Evolutionary conservation across 1,140 invertebrate species (phyloP), one percentile per base, ranked within the genome.

Genomic region (Harlomillsia oculata): DNA sequence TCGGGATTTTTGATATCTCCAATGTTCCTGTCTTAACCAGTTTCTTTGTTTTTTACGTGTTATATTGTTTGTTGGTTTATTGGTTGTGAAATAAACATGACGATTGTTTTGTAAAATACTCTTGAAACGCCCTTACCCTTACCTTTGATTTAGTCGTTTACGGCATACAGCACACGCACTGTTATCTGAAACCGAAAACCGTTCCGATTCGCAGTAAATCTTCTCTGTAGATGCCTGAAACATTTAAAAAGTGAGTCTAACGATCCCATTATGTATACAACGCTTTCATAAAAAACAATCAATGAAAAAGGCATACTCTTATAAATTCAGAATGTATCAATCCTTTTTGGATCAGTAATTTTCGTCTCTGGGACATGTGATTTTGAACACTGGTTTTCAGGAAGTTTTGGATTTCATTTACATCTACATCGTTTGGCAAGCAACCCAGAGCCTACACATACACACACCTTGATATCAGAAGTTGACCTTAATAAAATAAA

Each of bases 141-240:
- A 86, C 85, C 83, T 90, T 72, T 89, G 85, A 70, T 88, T 90
- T 21, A 97, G 94, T 56, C 86, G 76, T 69, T 95, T 96, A 67
- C 87, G 89, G 69, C 93, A 97, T 2, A 89, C 88, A 11, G 81
- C 80, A 75, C 93, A 97, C 16, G 89, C 80, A 66, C 88, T 89
- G 56, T 83, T 82, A 66, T 95, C 89, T 13, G 81, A 87, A 62
- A 97, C 82, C 3, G 85, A 72, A 50, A 92, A 81, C 64, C 78
- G 84, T 69, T 88, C 82, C 2, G 83, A 84, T 69, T 92, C 83
- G 68, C 85, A 81, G 59, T 80, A 78, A 70, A 87, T 83, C 63
- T 87, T 78, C 59, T 85, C 75, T 66, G 87, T 82, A 70, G 88
- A 81, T 21, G 89, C 81, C 75, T 86, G 62, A 59, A 66, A 41